A percentile compares a stretch with the other conserved stretches of the same genome.
These are phyloP conservation scores for Sterna hirundo DNA, from an alignment of 2,113 vertebrate genomes.

Conservation along the genomic window DNA sequence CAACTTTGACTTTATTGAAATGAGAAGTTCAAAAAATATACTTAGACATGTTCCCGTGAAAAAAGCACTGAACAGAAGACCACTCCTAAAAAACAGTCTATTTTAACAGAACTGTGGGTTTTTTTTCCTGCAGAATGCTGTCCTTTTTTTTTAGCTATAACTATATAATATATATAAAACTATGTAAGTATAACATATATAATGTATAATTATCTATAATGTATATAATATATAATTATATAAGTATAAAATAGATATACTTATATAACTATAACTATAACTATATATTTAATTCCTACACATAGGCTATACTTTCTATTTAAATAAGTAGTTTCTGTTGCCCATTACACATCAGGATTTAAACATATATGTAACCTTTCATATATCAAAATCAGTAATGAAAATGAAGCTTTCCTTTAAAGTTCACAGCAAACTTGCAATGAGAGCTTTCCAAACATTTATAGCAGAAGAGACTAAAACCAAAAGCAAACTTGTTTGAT, in stretches of 20 bases:
- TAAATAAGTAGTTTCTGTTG: neutral
- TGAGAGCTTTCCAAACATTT: neutral
- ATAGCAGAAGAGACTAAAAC: neutral
- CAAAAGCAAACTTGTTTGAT: neutral
- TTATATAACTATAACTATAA: neutral
- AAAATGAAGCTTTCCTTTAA: neutral
- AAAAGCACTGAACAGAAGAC: neutral
- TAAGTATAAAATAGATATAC: neutral
- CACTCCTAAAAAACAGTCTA: neutral
- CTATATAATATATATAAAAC: neutral
- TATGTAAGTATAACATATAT: too few species aligned
- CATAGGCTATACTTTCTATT: neutral
- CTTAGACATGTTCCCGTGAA: neutral
- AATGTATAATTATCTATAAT: neutral
- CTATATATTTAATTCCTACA: neutral
- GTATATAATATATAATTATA: neutral
- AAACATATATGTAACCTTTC: neutral
- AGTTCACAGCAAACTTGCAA: neutral
- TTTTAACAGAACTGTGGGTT: neutral
- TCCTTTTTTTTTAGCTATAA: neutral
- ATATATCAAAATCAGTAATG: neutral
- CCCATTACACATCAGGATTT: neutral
- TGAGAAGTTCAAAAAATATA: neutral
- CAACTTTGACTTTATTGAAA: neutral
- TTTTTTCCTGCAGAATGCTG: neutral